Percentiles rank a stretch among this genome's conserved stretches.
Evolutionary conservation across 2,113 vertebrate species (phyloP).

Genomic region (Suricata suricatta): DNA sequence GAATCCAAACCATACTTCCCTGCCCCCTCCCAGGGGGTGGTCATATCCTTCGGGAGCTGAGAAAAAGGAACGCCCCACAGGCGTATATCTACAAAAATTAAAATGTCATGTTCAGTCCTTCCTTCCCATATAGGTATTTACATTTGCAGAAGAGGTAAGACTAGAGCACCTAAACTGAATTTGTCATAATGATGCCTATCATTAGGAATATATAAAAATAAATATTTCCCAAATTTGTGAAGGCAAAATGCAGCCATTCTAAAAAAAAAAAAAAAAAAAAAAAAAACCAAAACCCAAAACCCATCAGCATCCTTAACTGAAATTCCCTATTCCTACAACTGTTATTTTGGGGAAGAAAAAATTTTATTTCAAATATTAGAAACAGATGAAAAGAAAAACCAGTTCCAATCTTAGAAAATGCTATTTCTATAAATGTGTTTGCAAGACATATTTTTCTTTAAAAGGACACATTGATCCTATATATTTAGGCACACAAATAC

Average conservation of each 20-base stretch:
- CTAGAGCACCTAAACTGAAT: slow-evolving; percentile 20
- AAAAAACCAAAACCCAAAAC: background rate
- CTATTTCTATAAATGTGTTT: slow-evolving; percentile 41
- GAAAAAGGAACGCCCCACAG: slow-evolving; percentile 99
- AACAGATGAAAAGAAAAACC: background rate
- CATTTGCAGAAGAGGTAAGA: background rate
- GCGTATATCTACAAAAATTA: slow-evolving; percentile 92
- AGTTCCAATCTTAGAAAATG: slow-evolving; percentile 47
- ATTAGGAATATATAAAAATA: slow-evolving; percentile 41
- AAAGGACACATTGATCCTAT: slow-evolving; percentile 22
- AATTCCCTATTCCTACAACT: slow-evolving; percentile 45
- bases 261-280: slow-evolving; percentile 21
- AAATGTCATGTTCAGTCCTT: background rate
- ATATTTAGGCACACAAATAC: background rate
- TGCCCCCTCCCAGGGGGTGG: slow-evolving; percentile 96
- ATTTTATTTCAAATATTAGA: slow-evolving; percentile 53
- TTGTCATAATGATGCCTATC: slow-evolving; percentile 11
- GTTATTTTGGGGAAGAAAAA: background rate
- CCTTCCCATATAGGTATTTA: slow-evolving; percentile 27
- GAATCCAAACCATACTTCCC: slow-evolving; percentile 99
- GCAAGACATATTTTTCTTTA: slow-evolving; percentile 31
- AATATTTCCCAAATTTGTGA: slow-evolving; percentile 7
- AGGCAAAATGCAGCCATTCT: slow-evolving; percentile 41
- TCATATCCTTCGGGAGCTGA: slow-evolving; percentile 98
- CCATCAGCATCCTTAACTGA: background rate